Conservation (phyloP, 2,797 vertebrate genomes). For the Acipenser transmontanus region DNA sequence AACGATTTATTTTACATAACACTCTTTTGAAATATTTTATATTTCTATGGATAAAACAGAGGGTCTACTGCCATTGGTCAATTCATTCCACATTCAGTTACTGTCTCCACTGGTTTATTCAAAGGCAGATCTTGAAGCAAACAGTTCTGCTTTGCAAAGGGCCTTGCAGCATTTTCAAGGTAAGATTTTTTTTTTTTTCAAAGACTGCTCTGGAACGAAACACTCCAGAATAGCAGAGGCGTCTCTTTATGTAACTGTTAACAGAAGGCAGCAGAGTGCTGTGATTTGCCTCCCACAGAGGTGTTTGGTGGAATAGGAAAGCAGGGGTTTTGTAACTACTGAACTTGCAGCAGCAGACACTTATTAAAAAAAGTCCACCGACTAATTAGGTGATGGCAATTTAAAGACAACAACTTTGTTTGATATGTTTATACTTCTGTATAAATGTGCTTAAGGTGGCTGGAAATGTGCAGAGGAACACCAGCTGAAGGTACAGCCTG, state of each 20-base stretch:
- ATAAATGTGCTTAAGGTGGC: no score
- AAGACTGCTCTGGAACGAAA: no score
- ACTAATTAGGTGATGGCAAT: constrained; percentile 3
- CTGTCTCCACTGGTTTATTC: constrained; percentile 38
- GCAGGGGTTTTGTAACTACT: constrained; percentile 2
- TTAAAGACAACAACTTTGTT: not conserved
- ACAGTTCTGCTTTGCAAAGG: constrained; percentile 17
- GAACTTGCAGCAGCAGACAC: not conserved
- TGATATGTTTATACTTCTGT: constrained; percentile 6
- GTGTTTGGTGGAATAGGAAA: not conserved
- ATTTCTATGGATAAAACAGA: constrained; percentile 3
- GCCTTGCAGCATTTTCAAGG: constrained; percentile 19
- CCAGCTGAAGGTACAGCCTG: no score
- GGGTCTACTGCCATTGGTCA: constrained; percentile 54
- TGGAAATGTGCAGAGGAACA: no score
- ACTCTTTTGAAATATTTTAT: no score
- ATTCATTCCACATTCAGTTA: constrained; percentile 34
- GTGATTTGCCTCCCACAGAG: constrained; percentile 8
- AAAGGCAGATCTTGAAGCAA: constrained; percentile 32
- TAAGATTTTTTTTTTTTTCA: constrained; percentile 7
- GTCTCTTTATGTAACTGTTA: constrained; percentile 4
- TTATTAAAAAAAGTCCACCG: not conserved
- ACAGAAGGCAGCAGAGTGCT: not conserved
- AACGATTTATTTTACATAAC: no score
- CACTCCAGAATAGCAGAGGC: not conserved